Conservation (phyloP, 2,888 invertebrate species). For the Aporophyla lueneburgensis region DNA sequence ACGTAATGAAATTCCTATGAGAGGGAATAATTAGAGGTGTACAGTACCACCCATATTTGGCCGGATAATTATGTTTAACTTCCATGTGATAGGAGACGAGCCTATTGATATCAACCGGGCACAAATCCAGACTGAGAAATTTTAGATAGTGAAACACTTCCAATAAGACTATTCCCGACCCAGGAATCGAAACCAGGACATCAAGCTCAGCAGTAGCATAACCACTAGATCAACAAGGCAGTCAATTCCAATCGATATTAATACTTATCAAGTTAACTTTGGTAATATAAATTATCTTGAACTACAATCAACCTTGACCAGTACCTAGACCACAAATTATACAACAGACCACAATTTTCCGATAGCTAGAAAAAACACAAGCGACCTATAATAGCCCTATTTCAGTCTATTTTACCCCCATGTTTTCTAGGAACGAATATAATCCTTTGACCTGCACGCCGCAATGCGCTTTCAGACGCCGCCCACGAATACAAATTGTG, state of each 20-base stretch:
- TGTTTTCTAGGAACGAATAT: slow-evolving; percentile 52
- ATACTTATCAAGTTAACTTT: background rate
- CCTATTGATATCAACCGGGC: no score
- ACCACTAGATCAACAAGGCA: no score
- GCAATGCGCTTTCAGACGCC: slow-evolving; percentile 66
- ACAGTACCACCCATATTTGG: no score
- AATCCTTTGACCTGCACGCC: slow-evolving; percentile 54
- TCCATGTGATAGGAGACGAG: no score
- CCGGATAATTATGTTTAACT: no score
- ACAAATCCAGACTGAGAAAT: no score
- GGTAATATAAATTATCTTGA: background rate
- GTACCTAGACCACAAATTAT: slow-evolving; percentile 22
- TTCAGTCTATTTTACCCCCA: slow-evolving; percentile 9
- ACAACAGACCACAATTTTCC: slow-evolving; percentile 21
- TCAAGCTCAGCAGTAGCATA: no score
- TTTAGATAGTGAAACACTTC: no score
- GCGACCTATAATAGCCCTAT: slow-evolving; percentile 25
- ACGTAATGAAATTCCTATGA: no score
- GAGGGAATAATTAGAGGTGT: no score
- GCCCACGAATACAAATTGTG: slow-evolving; percentile 18
- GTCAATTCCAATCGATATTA: background rate
- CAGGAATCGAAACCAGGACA: no score
- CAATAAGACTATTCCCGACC: no score
- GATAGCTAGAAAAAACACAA: slow-evolving; percentile 16
- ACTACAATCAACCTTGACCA: slow-evolving; percentile 18